Evolutionary conservation across 2,113 vertebrate species (phyloP).

Genomic region (Hyperopisus bebe): DNA sequence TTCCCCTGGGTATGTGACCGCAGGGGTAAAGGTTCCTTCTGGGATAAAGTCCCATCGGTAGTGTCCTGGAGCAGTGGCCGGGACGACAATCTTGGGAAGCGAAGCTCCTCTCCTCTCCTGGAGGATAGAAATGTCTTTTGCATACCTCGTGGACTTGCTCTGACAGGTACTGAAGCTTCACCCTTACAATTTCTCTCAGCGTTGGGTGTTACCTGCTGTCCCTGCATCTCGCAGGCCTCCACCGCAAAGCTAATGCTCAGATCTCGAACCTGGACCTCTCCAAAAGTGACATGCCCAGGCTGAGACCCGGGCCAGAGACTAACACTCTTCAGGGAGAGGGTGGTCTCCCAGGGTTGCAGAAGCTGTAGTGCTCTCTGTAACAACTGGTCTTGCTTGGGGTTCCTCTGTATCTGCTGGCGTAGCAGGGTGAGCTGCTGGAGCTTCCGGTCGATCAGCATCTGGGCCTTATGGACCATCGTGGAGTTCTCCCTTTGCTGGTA

Average conservation of each 20-base stretch:
- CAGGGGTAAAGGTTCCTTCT: conserved; percentile 43
- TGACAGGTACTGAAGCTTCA: conserved; percentile 34
- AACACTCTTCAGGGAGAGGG: conserved; percentile 58
- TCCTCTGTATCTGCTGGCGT: conserved; percentile 40
- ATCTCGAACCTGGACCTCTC: conserved; percentile 56
- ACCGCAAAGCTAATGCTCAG: conserved; percentile 46
- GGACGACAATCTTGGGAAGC: conserved; percentile 24
- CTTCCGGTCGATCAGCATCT: conserved; percentile 52
- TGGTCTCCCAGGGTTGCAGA: conserved; percentile 56
- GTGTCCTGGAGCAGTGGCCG: conserved; percentile 41
- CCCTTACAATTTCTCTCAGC: conserved; percentile 31
- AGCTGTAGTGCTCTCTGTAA: conserved; percentile 51
- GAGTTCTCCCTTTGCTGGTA: conserved; percentile 56
- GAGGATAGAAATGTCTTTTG: conserved; percentile 52
- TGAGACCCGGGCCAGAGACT: conserved; percentile 59
- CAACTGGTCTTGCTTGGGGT: conserved; percentile 37
- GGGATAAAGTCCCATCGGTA: conserved; percentile 43
- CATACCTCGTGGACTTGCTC: conserved; percentile 43
- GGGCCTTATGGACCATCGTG: conserved; percentile 47
- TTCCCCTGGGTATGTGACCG: conserved; percentile 38
- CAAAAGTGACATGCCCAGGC: conserved; percentile 50
- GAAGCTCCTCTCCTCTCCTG: conserved; percentile 33
- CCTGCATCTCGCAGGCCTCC: conserved; percentile 43
- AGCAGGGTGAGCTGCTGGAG: conserved; percentile 48
- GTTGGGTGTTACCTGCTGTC: conserved; percentile 29